Conservation (phyloP, 2,113 vertebrate species). For the Toxotes jaculatrix region DNA sequence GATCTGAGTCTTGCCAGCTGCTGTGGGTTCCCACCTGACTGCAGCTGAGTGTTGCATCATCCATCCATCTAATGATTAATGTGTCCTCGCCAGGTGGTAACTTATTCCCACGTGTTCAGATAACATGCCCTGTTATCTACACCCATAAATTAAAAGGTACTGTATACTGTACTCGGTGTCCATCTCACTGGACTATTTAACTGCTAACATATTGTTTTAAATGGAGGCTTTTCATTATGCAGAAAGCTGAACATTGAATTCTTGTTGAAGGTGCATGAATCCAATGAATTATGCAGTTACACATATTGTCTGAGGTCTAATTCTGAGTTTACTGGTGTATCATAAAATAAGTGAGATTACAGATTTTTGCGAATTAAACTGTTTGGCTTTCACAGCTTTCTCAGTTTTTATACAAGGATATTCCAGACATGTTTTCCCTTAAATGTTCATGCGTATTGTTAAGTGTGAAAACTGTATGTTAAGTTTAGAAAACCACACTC, state of each 20-base stretch:
- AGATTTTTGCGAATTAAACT: neutral
- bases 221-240: neutral
- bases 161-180: neutral
- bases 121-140: constrained; percentile 39
- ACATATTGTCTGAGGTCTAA: neutral
- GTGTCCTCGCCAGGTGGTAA: constrained; percentile 57
- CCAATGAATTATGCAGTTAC: neutral
- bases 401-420: accelerated
- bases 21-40: constrained; percentile 61
- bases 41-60: constrained; percentile 64
- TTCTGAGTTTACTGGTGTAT: neutral
- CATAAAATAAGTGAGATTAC: neutral
- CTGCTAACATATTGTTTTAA: neutral
- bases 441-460: neutral
- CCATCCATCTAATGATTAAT: constrained; percentile 71
- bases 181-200: neutral
- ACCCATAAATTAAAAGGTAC: constrained; percentile 21
- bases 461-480: neutral
- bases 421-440: neutral
- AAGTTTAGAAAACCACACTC: neutral
- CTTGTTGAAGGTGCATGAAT: neutral
- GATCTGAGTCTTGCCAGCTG: constrained; percentile 55
- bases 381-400: neutral
- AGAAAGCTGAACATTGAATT: neutral
- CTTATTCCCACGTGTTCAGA: constrained; percentile 49